Percentiles rank a stretch among this genome's conserved stretches.
Conservation (phyloP, 2,888 invertebrate species). For the Hylaea fasciaria region DNA sequence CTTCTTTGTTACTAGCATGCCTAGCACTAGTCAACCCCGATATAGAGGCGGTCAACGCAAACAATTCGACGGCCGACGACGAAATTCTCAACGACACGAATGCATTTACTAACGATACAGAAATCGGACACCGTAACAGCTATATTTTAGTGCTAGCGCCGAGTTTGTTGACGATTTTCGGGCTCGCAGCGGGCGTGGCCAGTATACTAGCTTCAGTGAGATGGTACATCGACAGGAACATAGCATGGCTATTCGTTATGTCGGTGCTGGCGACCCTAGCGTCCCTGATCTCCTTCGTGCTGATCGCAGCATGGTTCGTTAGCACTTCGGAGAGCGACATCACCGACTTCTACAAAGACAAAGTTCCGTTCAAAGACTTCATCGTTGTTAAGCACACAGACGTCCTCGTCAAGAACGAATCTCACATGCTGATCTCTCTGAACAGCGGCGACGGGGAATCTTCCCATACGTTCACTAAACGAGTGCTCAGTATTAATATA, state of each 20-base stretch:
- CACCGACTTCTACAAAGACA: slow-evolving; percentile 73
- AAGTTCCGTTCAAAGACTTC: slow-evolving; percentile 69
- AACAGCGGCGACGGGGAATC: slow-evolving; percentile 51
- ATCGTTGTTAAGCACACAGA: slow-evolving; percentile 70
- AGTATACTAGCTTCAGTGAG: slow-evolving; percentile 86
- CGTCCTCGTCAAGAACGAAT: slow-evolving; percentile 66
- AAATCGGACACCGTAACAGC: slow-evolving; percentile 24
- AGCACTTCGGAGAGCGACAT: slow-evolving; percentile 68
- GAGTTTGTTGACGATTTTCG: slow-evolving; percentile 79
- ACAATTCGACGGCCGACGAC: slow-evolving; percentile 31
- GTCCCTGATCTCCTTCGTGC: slow-evolving; percentile 72
- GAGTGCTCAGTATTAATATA: slow-evolving; percentile 85
- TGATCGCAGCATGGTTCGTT: slow-evolving; percentile 75
- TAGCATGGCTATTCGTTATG: slow-evolving; percentile 85
- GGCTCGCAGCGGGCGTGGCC: slow-evolving; percentile 78
- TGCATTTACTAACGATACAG: slow-evolving; percentile 27
- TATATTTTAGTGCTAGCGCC: slow-evolving; percentile 79
- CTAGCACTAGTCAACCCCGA: slow-evolving; percentile 76
- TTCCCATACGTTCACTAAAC: slow-evolving; percentile 68
- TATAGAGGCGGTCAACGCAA: slow-evolving; percentile 36
- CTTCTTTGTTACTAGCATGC: slow-evolving; percentile 84
- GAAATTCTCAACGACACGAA: slow-evolving; percentile 21
- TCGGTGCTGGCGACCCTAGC: slow-evolving; percentile 82
- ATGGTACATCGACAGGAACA: slow-evolving; percentile 88
- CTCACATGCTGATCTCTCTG: slow-evolving; percentile 69